A percentile compares a stretch with the other conserved stretches of the same genome.
These are phyloP conservation scores for Coregonus clupeaformis DNA, from an alignment of 2,113 vertebrate genomes.

Conservation along the genomic window DNA sequence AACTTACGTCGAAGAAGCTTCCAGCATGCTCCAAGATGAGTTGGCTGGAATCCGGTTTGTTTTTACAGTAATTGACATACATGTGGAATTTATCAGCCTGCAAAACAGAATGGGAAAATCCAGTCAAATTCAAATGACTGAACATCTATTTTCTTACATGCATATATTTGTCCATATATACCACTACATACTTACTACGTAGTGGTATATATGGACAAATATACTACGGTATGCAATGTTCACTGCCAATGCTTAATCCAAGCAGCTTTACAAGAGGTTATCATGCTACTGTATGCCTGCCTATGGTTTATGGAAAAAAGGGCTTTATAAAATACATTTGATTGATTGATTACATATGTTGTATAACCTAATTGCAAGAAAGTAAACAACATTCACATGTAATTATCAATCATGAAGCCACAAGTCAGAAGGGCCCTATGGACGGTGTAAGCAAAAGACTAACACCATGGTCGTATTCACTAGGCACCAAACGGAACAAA, in stretches of 20 bases:
- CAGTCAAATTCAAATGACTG: background rate
- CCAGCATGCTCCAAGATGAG: conserved; percentile 95
- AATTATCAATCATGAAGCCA: background rate
- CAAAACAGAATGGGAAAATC: conserved; percentile 49
- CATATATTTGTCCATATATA: background rate
- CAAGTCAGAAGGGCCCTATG: background rate
- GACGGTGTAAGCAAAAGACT: too few species aligned
- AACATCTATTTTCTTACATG: background rate
- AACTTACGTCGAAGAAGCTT: conserved; percentile 95
- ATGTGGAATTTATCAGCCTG: conserved; percentile 99
- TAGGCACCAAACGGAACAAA: background rate
- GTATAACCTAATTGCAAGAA: too few species aligned
- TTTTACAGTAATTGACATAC: conserved; percentile 99
- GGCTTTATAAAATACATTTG: too few species aligned
- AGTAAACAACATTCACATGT: background rate
- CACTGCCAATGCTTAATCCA: background rate
- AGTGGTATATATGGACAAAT: too few species aligned
- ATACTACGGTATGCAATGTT: background rate
- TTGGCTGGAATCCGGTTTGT: conserved; percentile 98
- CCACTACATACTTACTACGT: too few species aligned
- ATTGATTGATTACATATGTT: too few species aligned
- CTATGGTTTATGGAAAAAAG: background rate
- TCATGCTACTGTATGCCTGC: background rate
- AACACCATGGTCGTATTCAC: background rate
- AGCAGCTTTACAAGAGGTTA: background rate